A percentile compares a stretch with the other conserved stretches of the same genome.
phyloP scores from a whole-genome alignment of 2,888 invertebrate genomes.

The Atrina japonica region DNA sequence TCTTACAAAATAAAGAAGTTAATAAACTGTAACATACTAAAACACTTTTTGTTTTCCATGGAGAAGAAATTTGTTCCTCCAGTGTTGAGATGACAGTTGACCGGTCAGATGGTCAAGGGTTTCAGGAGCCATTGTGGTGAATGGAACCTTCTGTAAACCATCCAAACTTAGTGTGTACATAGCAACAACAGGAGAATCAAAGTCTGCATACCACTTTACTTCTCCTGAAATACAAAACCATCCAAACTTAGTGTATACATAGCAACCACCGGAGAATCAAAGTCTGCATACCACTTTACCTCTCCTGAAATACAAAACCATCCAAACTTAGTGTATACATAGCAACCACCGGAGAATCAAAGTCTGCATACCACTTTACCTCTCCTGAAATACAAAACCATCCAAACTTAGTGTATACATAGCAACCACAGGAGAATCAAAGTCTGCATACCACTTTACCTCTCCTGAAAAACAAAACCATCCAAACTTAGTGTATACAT shows the following conservation, averaged over 20 bases:
- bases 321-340: no score
- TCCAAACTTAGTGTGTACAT: constrained; percentile 85
- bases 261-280: constrained; percentile 94
- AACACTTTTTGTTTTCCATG: constrained; percentile 74
- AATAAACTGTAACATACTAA: constrained; percentile 68
- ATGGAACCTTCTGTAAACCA: constrained; percentile 90
- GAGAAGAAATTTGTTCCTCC: constrained; percentile 76
- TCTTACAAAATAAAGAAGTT: no score
- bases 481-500: constrained; percentile 84
- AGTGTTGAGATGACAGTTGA: constrained; percentile 72
- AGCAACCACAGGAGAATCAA: constrained; percentile 94
- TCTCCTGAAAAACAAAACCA: constrained; percentile 82
- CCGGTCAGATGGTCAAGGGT: constrained; percentile 84
- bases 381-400: no score
- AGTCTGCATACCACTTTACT: constrained; percentile 92
- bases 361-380: constrained; percentile 92
- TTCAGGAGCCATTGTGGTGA: constrained; percentile 93
- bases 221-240: constrained; percentile 82
- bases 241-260: constrained; percentile 84
- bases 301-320: no score
- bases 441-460: constrained; percentile 92
- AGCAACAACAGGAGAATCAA: constrained; percentile 94
- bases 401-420: no score
- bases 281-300: constrained; percentile 92
- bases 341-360: constrained; percentile 94